These are phyloP conservation scores for Dichetophora obliterata DNA, from an alignment of 2,888 invertebrate species.

Conservation along the genomic window DNA sequence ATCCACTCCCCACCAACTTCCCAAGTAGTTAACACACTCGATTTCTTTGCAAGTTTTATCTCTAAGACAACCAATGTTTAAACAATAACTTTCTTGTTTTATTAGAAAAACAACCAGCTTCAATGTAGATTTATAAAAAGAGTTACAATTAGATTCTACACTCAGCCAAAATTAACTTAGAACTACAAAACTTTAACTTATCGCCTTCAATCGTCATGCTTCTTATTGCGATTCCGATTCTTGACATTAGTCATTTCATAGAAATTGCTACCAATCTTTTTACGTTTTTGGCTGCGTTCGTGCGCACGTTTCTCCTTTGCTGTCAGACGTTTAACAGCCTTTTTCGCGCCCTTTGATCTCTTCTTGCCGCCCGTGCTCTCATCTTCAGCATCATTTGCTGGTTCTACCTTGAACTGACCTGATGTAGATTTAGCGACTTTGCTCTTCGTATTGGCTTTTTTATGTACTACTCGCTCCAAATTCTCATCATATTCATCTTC, in stretches of 20 bases:
- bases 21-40: too few relatives aligned
- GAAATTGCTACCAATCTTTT: constrained; percentile 89
- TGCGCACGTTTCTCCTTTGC: constrained; percentile 83
- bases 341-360: constrained; percentile 55
- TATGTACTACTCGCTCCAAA: constrained; percentile 64
- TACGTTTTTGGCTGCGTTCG: constrained; percentile 81
- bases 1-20: too few relatives aligned
- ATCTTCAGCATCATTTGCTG: constrained; percentile 67
- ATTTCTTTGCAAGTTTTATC: too few relatives aligned
- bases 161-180: not conserved
- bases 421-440: constrained; percentile 71
- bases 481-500: constrained; percentile 75
- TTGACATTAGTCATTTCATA: constrained; percentile 91
- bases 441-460: constrained; percentile 68
- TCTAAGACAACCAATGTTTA: too few relatives aligned
- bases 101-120: too few relatives aligned
- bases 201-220: constrained; percentile 61
- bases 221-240: constrained; percentile 84
- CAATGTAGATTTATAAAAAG: too few relatives aligned
- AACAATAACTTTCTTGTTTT: too few relatives aligned
- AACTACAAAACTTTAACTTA: constrained; percentile 41
- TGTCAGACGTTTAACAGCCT: constrained; percentile 73
- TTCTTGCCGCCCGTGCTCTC: constrained; percentile 50
- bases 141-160: too few relatives aligned
- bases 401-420: constrained; percentile 73